A percentile compares a stretch with the other conserved stretches of the same genome.
Conservation (phyloP, 1,140 invertebrate species). For the Atta texana region DNA sequence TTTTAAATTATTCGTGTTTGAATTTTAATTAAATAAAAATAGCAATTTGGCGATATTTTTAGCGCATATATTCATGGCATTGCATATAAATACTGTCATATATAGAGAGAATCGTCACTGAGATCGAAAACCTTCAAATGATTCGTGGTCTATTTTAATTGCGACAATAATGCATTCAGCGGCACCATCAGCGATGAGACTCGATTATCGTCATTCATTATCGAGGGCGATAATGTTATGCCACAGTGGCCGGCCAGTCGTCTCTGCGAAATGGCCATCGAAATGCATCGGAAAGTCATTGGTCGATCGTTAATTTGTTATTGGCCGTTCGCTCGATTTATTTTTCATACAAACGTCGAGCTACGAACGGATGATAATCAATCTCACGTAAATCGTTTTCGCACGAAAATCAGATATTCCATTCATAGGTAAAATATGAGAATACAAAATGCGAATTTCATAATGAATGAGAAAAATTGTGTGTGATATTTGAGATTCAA, state of each 20-base stretch:
- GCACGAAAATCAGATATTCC: constrained; percentile 8
- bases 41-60: not conserved
- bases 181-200: constrained; percentile 45
- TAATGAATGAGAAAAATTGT: not conserved
- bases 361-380: constrained; percentile 27
- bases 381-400: constrained; percentile 24
- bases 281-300: constrained; percentile 56
- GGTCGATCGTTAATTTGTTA: constrained; percentile 60
- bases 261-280: constrained; percentile 26
- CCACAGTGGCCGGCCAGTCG: not conserved
- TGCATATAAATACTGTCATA: not conserved
- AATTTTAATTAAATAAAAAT: constrained; percentile 23
- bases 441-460: not conserved
- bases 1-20: not conserved
- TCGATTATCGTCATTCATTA: constrained; percentile 63
- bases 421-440: not conserved
- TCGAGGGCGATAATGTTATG: constrained; percentile 52
- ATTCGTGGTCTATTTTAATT: constrained; percentile 57
- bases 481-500: not conserved
- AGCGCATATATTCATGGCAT: not conserved
- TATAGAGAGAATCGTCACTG: not conserved
- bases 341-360: constrained; percentile 41
- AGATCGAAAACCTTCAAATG: constrained; percentile 25
- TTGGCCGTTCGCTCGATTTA: constrained; percentile 31
- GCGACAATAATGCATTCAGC: constrained; percentile 44